Evolutionary conservation across 2,113 vertebrate species (phyloP).

Genomic region (Muntiacus muntjak): DNA sequence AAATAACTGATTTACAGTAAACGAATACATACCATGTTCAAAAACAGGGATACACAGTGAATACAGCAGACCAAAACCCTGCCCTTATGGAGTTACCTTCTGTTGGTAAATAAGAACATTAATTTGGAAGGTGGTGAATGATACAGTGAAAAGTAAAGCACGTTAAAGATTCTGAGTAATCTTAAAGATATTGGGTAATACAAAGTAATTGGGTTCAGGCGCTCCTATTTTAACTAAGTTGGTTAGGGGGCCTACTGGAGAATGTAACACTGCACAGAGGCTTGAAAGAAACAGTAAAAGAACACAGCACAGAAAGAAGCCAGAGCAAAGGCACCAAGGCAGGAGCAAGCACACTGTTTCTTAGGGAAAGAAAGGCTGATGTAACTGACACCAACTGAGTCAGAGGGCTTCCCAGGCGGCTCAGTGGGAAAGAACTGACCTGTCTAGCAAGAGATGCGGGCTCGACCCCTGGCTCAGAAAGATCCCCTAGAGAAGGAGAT

Average conservation of each 20-base stretch:
- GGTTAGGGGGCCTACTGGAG: not conserved
- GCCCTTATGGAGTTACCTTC: not conserved
- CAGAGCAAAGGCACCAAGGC: not conserved
- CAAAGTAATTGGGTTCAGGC: not conserved
- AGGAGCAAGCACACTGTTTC: not conserved
- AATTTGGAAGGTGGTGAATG: not conserved
- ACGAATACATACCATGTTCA: not conserved
- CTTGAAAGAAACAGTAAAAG: not conserved
- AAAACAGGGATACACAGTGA: not conserved
- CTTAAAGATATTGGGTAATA: not conserved
- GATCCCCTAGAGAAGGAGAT: not conserved
- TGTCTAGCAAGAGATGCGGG: not conserved
- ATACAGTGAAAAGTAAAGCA: not conserved
- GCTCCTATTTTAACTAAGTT: not conserved
- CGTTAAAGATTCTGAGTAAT: not conserved
- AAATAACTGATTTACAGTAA: not conserved
- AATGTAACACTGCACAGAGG: not conserved
- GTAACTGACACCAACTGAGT: not conserved
- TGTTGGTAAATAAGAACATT: not conserved
- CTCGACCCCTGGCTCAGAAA: not conserved
- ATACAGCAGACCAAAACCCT: not conserved
- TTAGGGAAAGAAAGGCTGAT: not conserved
- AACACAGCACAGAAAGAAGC: not conserved
- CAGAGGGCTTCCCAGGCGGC: not conserved
- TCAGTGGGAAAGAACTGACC: not conserved